Percentiles rank a stretch among this genome's conserved stretches.
Evolutionary conservation across 2,888 invertebrate species (phyloP).

Genomic region (Calameuta idolon): DNA sequence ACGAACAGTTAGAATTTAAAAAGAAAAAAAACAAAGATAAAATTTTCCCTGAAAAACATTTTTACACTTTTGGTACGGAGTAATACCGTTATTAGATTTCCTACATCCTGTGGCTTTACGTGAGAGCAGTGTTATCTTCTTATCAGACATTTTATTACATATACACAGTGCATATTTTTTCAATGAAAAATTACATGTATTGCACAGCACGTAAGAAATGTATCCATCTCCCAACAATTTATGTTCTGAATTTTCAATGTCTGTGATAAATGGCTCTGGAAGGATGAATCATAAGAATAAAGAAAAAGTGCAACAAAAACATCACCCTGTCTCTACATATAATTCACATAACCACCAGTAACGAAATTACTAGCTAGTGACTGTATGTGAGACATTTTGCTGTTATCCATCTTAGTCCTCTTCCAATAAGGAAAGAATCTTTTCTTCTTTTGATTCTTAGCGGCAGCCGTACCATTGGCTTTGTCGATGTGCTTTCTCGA

Average conservation of each 20-base stretch:
- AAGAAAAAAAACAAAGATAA: constrained; percentile 1
- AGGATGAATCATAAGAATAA: background rate
- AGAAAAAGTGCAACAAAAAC: background rate
- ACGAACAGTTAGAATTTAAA: constrained; percentile 17
- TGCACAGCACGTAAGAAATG: background rate
- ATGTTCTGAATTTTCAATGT: background rate
- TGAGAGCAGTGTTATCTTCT: background rate
- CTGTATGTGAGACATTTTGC: constrained; percentile 27
- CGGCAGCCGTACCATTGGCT: constrained; percentile 40
- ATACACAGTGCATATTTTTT: background rate
- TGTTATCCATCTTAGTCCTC: constrained; percentile 34
- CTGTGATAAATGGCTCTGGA: background rate
- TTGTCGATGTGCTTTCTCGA: constrained; percentile 63
- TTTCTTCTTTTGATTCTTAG: constrained; percentile 34
- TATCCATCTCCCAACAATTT: background rate
- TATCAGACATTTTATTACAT: background rate
- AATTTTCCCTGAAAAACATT: background rate
- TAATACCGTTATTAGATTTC: background rate
- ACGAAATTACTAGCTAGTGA: constrained; percentile 22
- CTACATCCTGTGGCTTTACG: background rate
- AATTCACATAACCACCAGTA: constrained; percentile 19
- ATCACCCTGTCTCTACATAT: constrained; percentile 9
- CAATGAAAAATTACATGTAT: constrained; percentile 2
- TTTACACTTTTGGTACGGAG: background rate
- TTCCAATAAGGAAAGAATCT: constrained; percentile 52